Conservation (phyloP, 2,797 vertebrate species). For the Triplophysa bombifrons region DNA sequence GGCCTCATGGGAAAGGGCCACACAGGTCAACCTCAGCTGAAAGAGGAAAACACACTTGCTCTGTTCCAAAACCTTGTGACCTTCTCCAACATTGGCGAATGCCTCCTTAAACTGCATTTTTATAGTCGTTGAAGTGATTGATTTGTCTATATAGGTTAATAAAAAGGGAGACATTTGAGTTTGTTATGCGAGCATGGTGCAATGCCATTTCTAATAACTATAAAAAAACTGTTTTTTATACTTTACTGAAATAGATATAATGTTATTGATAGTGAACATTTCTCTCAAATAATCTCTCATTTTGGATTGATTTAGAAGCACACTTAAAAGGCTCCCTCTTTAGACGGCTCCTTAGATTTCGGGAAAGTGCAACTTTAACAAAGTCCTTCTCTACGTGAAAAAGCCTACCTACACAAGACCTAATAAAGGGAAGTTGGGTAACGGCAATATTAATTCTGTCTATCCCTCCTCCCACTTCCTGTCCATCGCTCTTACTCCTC, state of each 20-base stretch:
- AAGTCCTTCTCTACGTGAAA: neutral
- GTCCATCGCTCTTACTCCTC: conserved; percentile 36
- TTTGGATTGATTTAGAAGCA: neutral
- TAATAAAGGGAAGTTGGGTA: conserved; percentile 9
- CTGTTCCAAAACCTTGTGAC: conserved; percentile 16
- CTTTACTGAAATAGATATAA: too few relatives aligned
- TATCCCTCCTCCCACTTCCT: conserved; percentile 26
- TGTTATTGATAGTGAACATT: too few relatives aligned
- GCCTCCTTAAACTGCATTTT: conserved; percentile 1
- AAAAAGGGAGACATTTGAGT: neutral
- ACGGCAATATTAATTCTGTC: conserved; percentile 36
- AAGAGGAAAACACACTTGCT: conserved; percentile 30
- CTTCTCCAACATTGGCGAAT: neutral
- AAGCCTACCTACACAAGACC: neutral
- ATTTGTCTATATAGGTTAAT: neutral
- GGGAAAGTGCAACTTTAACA: neutral
- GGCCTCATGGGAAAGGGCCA: conserved; percentile 31
- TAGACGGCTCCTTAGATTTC: neutral
- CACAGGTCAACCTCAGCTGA: conserved; percentile 39
- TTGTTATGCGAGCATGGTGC: too few relatives aligned
- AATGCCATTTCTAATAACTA: too few relatives aligned
- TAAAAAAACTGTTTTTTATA: too few relatives aligned
- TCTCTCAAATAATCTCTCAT: too few relatives aligned
- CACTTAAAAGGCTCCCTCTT: neutral
- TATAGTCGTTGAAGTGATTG: neutral